Percentiles rank a stretch among this genome's conserved stretches.
phyloP scores from a whole-genome alignment of 2,888 invertebrate genomes.

The Cepaea hortensis region DNA sequence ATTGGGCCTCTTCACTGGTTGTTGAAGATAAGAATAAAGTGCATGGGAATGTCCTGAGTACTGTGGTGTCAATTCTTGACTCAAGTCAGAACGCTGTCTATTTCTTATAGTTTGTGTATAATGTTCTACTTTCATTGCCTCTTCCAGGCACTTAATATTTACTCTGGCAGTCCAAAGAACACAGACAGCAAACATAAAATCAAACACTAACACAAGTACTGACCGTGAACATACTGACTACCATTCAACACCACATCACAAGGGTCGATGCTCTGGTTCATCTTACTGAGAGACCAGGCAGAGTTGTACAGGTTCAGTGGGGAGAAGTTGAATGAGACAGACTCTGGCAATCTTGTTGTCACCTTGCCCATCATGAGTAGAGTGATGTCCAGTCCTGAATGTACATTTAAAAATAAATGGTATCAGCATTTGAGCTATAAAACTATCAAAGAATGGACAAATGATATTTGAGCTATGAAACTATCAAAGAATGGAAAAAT shows the following conservation, averaged over 20 bases:
- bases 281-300: slow-evolving; percentile 63
- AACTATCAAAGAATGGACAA: no score
- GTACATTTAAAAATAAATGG: background rate
- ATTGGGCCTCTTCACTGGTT: no score
- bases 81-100: no score
- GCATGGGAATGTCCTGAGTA: no score
- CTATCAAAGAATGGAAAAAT: no score
- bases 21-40: no score
- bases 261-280: slow-evolving; percentile 65
- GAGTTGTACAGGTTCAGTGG: slow-evolving; percentile 51
- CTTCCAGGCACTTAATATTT: no score
- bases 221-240: slow-evolving; percentile 72
- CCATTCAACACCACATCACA: slow-evolving; percentile 68
- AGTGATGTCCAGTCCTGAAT: slow-evolving; percentile 53
- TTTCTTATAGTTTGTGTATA: no score
- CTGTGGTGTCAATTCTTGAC: no score
- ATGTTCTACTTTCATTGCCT: no score
- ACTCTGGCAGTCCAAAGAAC: background rate
- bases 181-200: background rate
- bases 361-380: slow-evolving; percentile 69
- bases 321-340: slow-evolving; percentile 64
- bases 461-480: no score
- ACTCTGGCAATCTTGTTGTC: slow-evolving; percentile 70
- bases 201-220: slow-evolving; percentile 34
- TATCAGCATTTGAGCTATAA: background rate